phyloP scores from a whole-genome alignment of 1,140 invertebrate genomes.

The Pachypeltis micranthus region DNA sequence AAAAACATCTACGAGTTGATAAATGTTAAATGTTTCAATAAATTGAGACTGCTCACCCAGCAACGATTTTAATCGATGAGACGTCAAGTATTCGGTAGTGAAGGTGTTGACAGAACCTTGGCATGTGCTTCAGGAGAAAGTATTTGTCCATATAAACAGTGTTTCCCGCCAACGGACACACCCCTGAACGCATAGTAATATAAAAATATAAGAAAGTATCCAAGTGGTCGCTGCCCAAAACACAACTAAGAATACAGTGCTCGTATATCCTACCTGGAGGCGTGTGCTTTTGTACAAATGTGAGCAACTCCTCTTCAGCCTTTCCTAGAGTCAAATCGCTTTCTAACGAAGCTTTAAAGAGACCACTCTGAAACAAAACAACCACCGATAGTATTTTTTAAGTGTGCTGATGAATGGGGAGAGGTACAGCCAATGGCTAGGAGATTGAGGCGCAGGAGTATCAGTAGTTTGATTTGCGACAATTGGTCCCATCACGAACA shows the following conservation, averaged over 20 bases:
- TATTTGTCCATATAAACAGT: conserved; percentile 73
- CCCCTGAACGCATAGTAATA: conserved; percentile 32
- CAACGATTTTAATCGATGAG: conserved; percentile 35
- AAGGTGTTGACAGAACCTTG: conserved; percentile 58
- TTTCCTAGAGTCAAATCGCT: conserved; percentile 51
- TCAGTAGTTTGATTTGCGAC: not conserved
- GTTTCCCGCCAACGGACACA: conserved; percentile 77
- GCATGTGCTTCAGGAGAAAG: conserved; percentile 68
- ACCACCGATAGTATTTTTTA: too few relatives aligned
- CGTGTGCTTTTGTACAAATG: conserved; percentile 60
- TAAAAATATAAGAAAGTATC: too few relatives aligned
- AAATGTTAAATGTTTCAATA: too few relatives aligned
- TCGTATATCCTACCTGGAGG: conserved; percentile 37
- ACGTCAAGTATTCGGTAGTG: conserved; percentile 93
- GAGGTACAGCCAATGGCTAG: too few relatives aligned
- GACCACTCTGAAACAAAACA: conserved; percentile 57
- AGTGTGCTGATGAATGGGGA: too few relatives aligned
- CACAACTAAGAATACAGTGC: too few relatives aligned
- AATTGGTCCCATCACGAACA: too few relatives aligned
- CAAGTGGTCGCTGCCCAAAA: too few relatives aligned
- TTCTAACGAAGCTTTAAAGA: conserved; percentile 53
- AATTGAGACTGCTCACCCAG: too few relatives aligned
- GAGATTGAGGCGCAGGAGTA: not conserved
- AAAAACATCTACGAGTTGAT: too few relatives aligned
- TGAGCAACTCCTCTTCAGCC: conserved; percentile 58